A percentile compares a stretch with the other conserved stretches of the same genome.
Evolutionary conservation across 1,140 invertebrate genomes (phyloP).

Genomic region (Plectrocnemia conspersa): DNA sequence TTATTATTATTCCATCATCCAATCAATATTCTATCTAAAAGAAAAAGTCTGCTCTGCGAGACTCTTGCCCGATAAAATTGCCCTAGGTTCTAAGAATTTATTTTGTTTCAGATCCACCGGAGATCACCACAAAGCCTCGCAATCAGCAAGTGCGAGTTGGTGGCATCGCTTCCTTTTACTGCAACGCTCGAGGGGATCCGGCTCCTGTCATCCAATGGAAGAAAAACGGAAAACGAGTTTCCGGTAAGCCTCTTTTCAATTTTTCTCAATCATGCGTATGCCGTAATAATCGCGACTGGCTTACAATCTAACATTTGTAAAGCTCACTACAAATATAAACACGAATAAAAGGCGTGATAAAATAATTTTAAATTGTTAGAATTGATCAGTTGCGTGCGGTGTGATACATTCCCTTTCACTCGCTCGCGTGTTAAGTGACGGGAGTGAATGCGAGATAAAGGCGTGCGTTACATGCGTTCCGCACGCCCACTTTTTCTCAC

Average conservation of each 20-base stretch:
- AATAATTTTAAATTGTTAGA: no score
- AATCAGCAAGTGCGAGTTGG: constrained; percentile 85
- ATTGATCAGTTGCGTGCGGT: no score
- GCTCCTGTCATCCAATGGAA: constrained; percentile 83
- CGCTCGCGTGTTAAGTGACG: no score
- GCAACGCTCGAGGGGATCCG: constrained; percentile 87
- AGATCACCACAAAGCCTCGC: constrained; percentile 78
- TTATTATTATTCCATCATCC: no score
- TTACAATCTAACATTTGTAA: no score
- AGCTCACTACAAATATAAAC: background rate
- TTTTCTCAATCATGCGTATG: constrained; percentile 9
- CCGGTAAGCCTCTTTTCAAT: constrained; percentile 55
- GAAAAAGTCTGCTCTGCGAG: background rate
- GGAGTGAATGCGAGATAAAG: no score
- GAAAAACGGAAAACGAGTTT: constrained; percentile 82
- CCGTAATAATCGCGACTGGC: no score
- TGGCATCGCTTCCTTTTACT: constrained; percentile 92
- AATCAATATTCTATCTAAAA: no score
- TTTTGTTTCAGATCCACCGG: constrained; percentile 74
- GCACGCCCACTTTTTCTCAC: no score
- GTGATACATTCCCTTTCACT: no score
- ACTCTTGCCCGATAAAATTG: background rate
- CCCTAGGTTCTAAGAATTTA: constrained; percentile 9
- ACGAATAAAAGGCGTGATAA: no score
- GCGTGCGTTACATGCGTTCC: no score